Evolutionary conservation across 2,888 invertebrate species (phyloP).

Genomic region (Chloroclysta siterata): DNA sequence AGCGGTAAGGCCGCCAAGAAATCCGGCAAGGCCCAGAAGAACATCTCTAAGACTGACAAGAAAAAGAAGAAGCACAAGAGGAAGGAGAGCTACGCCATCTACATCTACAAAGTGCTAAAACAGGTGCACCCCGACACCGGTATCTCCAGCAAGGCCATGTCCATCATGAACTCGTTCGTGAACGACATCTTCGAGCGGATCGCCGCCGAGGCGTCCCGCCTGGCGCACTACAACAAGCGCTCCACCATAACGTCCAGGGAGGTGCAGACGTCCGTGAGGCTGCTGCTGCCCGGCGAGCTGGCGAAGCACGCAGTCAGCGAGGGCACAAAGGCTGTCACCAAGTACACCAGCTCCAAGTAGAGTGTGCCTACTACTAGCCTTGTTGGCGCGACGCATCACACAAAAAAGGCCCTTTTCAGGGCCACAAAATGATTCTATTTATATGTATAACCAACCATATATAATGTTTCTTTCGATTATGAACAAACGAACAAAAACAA

Average conservation of each 20-base stretch:
- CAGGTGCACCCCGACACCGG: slow-evolving; percentile 67
- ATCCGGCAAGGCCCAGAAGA: slow-evolving; percentile 4
- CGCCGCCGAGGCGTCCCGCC: slow-evolving; percentile 86
- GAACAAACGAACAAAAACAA: neutral
- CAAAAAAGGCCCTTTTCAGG: slow-evolving; percentile 22
- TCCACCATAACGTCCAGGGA: neutral
- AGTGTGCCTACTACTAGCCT: too few species aligned
- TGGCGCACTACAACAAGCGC: slow-evolving; percentile 97
- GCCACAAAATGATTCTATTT: neutral
- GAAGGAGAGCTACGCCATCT: slow-evolving; percentile 3
- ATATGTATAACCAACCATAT: neutral
- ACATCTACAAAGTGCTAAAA: slow-evolving; percentile 88
- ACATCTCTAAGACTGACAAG: slow-evolving; percentile 68
- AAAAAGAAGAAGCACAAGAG: slow-evolving; percentile 82
- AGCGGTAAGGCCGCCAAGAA: neutral
- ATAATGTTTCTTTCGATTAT: neutral
- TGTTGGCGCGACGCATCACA: neutral
- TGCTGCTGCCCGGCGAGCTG: neutral
- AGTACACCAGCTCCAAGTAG: neutral
- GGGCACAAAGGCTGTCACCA: neutral
- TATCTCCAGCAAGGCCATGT: slow-evolving; percentile 26
- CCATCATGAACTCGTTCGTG: slow-evolving; percentile 29
- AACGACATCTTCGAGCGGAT: slow-evolving; percentile 80
- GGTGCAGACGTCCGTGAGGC: neutral
- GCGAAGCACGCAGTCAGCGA: neutral